These are phyloP conservation scores for Pantherophis vulpinus DNA, from an alignment of 2,797 vertebrate genomes.

Conservation along the genomic window DNA sequence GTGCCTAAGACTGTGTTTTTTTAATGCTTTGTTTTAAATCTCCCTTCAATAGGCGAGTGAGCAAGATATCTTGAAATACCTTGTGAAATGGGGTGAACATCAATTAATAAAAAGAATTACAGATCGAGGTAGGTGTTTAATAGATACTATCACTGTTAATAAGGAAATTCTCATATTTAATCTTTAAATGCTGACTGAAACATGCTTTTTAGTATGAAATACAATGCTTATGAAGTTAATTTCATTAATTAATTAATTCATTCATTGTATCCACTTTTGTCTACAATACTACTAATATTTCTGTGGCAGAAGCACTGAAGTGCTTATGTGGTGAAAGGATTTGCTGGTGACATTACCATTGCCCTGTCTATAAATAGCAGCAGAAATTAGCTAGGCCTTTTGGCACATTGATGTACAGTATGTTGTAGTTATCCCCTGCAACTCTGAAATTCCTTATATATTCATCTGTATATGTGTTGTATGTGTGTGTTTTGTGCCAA, in stretches of 20 bases:
- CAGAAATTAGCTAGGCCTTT: background rate
- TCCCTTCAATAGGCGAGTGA: conserved; percentile 87
- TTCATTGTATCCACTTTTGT: background rate
- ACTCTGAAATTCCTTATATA: background rate
- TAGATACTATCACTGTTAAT: background rate
- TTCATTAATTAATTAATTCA: background rate
- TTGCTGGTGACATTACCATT: background rate
- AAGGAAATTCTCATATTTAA: background rate
- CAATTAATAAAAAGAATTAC: conserved; percentile 99
- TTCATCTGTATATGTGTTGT: background rate
- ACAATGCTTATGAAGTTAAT: background rate
- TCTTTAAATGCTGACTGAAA: background rate
- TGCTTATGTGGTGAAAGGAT: background rate
- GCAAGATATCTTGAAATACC: conserved; percentile 98
- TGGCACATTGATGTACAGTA: background rate
- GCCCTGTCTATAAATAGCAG: background rate
- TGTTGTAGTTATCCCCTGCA: background rate
- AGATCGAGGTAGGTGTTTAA: conserved; percentile 87
- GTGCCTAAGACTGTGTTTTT: background rate
- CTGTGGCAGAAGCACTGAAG: too few relatives aligned
- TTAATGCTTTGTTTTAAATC: background rate
- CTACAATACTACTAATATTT: background rate
- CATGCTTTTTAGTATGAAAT: background rate
- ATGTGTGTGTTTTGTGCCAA: background rate
- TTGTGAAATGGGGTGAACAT: conserved; percentile 98